Evolutionary conservation across 1,140 invertebrate genomes (phyloP).

Genomic region (Hirudo medicinalis): DNA sequence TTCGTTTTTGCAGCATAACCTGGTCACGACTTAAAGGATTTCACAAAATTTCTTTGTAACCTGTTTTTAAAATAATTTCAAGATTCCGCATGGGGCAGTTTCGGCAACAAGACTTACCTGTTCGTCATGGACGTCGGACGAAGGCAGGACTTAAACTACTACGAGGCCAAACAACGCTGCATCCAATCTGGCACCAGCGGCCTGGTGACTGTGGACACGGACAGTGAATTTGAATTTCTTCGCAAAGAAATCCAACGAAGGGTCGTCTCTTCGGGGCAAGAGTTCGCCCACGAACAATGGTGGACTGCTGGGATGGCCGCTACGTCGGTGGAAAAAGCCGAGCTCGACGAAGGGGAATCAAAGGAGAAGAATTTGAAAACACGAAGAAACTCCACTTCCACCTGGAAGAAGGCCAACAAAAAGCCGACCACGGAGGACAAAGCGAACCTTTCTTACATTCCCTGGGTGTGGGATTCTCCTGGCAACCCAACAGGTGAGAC

Average conservation of each 20-base stretch:
- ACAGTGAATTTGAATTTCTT: conserved; percentile 12
- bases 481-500: background rate
- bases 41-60: too few species aligned
- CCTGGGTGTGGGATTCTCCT: conserved; percentile 5
- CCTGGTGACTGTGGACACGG: conserved; percentile 9
- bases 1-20: too few species aligned
- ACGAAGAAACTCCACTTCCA: background rate
- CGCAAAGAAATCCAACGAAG: background rate
- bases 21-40: too few species aligned
- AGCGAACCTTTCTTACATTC: background rate
- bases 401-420: conserved; percentile 1
- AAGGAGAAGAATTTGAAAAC: background rate
- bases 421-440: background rate
- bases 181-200: background rate
- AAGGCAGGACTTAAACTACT: background rate
- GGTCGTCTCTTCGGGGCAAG: conserved; percentile 6
- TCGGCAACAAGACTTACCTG: conserved; percentile 11
- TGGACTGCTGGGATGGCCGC: conserved; percentile 11
- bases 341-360: background rate
- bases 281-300: conserved; percentile 19
- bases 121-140: conserved; percentile 14
- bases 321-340: background rate
- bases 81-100: background rate
- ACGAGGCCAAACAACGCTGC: conserved; percentile 8
- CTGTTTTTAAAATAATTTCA: too few species aligned